Evolutionary conservation across 2,113 vertebrate genomes (phyloP), one percentile per base, ranked within the genome.

Genomic region (Oenanthe melanoleuca): DNA sequence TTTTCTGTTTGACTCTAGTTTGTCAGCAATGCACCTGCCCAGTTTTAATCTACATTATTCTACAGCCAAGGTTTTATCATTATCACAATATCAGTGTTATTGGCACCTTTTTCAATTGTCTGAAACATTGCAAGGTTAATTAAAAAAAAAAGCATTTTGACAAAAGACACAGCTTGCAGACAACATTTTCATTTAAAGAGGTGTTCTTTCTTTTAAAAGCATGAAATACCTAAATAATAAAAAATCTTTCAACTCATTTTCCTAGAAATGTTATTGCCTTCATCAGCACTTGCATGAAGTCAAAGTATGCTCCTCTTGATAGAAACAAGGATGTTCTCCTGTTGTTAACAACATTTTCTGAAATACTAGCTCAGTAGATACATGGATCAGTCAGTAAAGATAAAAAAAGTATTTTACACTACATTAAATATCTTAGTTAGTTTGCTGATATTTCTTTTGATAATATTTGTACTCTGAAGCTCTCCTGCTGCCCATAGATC

Each of bases 391-490:
- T 69, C 74, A 79, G 26, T 77, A 94, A 45, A 56, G 24, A 86
- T 91, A 61, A 60, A 93, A 96, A 67, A 8, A 9, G 1, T 17
- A 59, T 71, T 64, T 88, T 80, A 52, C 9, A 28, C 44, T 44
- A 71, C 44, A 86, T 79, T 91, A 95, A 95, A 74, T 80, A 69
- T 20, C 88, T 37, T 60, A 20, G 82, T 78, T 97, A 29, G 75
- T 65, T 97, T 96, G 61, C 87, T 80, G 65, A n/a, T 92, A 53
- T 38, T 94, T 92, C 40, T 88, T 96, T 83, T 80, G 26, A 8
- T 56, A n/a, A 61, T 93, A 90, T 95, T 97, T 96, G 33, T 87
- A 95, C 77, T 79, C 70, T 55, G 31, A 59, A 96, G 73, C 47
- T 96, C 70, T 95, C 71, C 31, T 0, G 0, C 80, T 90, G 79